Evolutionary conservation across 2,797 vertebrate genomes (phyloP).

Genomic region (Hemibagrus guttatus): DNA sequence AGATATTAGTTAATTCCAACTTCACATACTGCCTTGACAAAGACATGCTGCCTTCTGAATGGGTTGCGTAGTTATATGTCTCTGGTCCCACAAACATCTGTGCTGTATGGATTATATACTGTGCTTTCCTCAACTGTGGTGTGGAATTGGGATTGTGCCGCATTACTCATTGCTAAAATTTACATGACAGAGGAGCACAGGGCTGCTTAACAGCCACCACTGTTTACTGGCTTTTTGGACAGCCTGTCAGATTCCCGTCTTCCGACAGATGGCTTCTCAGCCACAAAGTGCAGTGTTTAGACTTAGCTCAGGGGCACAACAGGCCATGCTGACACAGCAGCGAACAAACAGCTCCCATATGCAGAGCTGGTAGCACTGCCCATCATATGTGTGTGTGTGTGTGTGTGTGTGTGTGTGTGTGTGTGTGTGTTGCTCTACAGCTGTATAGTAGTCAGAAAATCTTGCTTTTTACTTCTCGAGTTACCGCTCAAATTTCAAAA

Average conservation of each 20-base stretch:
- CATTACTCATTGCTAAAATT: constrained; percentile 75
- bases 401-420: constrained; percentile 18
- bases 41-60: background rate
- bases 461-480: constrained; percentile 8
- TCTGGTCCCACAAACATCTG: constrained; percentile 75
- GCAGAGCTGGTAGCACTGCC: constrained; percentile 58
- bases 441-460: constrained; percentile 18
- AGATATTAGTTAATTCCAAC: background rate
- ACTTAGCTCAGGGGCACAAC: constrained; percentile 74
- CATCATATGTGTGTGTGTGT: constrained; percentile 23
- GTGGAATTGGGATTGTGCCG: constrained; percentile 71
- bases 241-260: constrained; percentile 74
- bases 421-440: constrained; percentile 11
- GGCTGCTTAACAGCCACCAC: constrained; percentile 72
- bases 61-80: background rate
- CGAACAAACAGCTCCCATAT: constrained; percentile 72
- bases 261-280: constrained; percentile 79
- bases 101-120: constrained; percentile 61
- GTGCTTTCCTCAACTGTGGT: constrained; percentile 63
- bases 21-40: background rate
- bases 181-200: constrained; percentile 77
- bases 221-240: constrained; percentile 78
- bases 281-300: constrained; percentile 79
- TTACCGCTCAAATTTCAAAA: constrained; percentile 26
- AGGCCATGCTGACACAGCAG: constrained; percentile 76